Evolutionary conservation across 2,888 invertebrate genomes (phyloP).

Genomic region (Quadroppia sp.): DNA sequence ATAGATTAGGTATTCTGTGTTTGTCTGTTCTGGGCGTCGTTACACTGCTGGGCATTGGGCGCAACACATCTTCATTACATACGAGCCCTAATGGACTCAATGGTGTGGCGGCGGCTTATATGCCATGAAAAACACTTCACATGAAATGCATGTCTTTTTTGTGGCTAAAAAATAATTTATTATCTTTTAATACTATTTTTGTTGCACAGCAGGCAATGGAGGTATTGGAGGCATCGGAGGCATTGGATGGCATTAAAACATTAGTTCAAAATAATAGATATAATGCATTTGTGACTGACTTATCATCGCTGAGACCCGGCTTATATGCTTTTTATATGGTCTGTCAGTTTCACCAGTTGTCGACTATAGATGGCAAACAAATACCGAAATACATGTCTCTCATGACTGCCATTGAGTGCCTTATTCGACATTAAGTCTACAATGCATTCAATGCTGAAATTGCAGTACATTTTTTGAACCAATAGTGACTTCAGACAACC

Average conservation of each 20-base stretch:
- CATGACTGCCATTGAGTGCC: not conserved
- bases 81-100: constrained; percentile 1
- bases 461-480: not conserved
- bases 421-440: not conserved
- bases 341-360: constrained; percentile 29
- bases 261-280: constrained; percentile 11
- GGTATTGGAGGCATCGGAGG: too few relatives aligned
- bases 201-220: constrained; percentile 23
- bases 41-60: constrained; percentile 7
- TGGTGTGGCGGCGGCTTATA: not conserved
- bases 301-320: not conserved
- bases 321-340: constrained; percentile 1
- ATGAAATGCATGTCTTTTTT: constrained; percentile 15
- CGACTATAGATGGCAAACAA: constrained; percentile 31
- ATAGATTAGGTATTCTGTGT: not conserved
- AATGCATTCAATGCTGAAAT: not conserved
- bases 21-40: not conserved
- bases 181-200: constrained; percentile 32
- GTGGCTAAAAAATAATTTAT: constrained; percentile 24
- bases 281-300: constrained; percentile 16
- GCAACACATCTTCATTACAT: constrained; percentile 23
- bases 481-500: not conserved
- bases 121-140: not conserved
- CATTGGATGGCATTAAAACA: constrained; percentile 33
- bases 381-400: not conserved